Evolutionary conservation across 2,888 invertebrate genomes (phyloP).

Genomic region (Orchesellides sinensis): DNA sequence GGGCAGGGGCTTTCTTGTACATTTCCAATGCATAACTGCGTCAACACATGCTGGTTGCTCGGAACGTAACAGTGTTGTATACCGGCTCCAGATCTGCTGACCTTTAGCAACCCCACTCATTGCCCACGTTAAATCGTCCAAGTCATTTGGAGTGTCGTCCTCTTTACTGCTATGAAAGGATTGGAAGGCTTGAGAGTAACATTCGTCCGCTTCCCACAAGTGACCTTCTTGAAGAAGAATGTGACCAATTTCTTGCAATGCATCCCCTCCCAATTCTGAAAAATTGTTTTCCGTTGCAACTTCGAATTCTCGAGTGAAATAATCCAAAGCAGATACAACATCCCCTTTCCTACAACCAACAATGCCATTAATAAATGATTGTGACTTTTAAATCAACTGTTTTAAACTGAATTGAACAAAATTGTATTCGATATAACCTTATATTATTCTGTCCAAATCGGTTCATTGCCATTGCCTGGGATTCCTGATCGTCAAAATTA

Average conservation of each 20-base stretch:
- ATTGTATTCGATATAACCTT: background rate
- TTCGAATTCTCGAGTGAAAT: constrained; percentile 15
- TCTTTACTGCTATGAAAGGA: constrained; percentile 8
- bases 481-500: constrained; percentile 26
- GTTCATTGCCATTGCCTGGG: constrained; percentile 11
- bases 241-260: background rate
- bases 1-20: background rate
- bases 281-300: background rate
- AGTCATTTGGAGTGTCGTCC: constrained; percentile 32
- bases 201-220: constrained; percentile 40
- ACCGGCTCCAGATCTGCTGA: constrained; percentile 30
- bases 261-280: constrained; percentile 15
- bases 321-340: constrained; percentile 3
- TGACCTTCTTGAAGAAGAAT: constrained; percentile 32
- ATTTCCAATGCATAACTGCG: constrained; percentile 16
- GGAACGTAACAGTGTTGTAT: background rate
- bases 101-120: constrained; percentile 14
- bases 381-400: background rate
- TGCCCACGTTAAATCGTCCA: constrained; percentile 33
- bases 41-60: background rate
- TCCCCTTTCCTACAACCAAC: background rate
- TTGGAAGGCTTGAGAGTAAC: background rate
- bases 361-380: background rate
- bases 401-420: background rate
- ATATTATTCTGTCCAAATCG: constrained; percentile 1